Conservation (phyloP, 2,113 vertebrate species). For the Microtus oregoni region DNA sequence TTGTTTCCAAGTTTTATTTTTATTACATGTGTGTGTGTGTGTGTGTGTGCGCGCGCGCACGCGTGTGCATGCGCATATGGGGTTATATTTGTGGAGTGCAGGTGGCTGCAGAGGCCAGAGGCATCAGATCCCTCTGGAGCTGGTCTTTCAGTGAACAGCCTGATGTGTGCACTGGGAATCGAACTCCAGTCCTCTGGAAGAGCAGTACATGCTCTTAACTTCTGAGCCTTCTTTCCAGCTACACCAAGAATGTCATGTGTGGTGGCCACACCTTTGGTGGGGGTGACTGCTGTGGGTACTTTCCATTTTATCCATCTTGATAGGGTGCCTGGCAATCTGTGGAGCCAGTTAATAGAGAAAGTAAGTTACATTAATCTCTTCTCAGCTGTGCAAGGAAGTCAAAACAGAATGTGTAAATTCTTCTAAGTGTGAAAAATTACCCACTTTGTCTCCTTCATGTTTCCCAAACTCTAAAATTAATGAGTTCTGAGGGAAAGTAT, state of each 20-base stretch:
- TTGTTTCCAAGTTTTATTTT: neutral
- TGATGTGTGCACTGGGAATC: neutral
- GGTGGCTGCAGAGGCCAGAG: neutral
- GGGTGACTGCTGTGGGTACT: conserved; percentile 71
- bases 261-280: conserved; percentile 66
- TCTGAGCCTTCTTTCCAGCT: neutral
- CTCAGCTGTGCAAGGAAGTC: conserved; percentile 82
- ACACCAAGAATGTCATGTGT: conserved; percentile 54
- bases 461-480: conserved; percentile 87
- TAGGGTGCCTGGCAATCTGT: conserved; percentile 80
- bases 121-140: neutral
- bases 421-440: conserved; percentile 91
- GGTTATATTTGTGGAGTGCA: neutral
- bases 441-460: conserved; percentile 89
- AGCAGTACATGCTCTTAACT: neutral
- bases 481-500: conserved; percentile 80
- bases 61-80: too few species aligned
- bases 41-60: accelerated
- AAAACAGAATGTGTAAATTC: conserved; percentile 86
- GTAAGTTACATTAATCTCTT: conserved; percentile 88
- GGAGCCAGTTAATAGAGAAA: conserved; percentile 87
- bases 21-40: neutral
- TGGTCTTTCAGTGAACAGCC: neutral
- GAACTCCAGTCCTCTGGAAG: neutral
- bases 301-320: conserved; percentile 81